A percentile compares a stretch with the other conserved stretches of the same genome.
These are phyloP conservation scores for Lobophora halterata DNA, from an alignment of 2,888 invertebrate genomes.

Conservation along the genomic window DNA sequence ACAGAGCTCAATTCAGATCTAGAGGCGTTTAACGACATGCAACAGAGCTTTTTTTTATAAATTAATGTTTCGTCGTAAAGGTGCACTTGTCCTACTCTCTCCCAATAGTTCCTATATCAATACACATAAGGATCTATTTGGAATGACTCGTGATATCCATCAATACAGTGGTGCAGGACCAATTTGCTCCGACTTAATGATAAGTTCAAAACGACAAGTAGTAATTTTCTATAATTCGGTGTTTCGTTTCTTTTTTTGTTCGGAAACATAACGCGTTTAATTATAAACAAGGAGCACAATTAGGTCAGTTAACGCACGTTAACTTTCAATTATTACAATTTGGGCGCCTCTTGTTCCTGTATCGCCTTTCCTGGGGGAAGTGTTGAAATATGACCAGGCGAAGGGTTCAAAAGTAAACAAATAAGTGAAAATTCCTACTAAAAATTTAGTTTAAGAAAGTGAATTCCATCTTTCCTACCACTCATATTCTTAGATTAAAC, in stretches of 20 bases:
- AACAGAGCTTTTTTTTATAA: constrained; percentile 33
- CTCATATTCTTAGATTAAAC: constrained; percentile 10
- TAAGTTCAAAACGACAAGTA: constrained; percentile 46
- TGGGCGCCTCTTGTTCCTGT: constrained; percentile 38
- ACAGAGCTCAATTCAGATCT: constrained; percentile 24
- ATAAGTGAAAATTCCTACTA: not conserved
- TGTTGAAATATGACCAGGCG: constrained; percentile 7
- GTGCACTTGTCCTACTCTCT: constrained; percentile 18
- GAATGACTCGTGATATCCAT: constrained; percentile 26
- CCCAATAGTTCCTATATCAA: constrained; percentile 12
- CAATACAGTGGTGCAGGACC: constrained; percentile 29
- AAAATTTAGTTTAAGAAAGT: too few species aligned
- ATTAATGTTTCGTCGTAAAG: constrained; percentile 36
- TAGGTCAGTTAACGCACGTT: constrained; percentile 51
- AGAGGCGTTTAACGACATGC: constrained; percentile 3
- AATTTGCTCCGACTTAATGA: constrained; percentile 39
- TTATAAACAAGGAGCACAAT: constrained; percentile 54
- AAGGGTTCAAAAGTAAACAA: not conserved
- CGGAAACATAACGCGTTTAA: constrained; percentile 58
- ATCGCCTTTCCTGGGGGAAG: constrained; percentile 34
- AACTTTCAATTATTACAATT: constrained; percentile 57
- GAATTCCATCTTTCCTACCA: too few species aligned
- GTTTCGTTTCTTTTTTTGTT: constrained; percentile 43
- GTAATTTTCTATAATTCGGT: constrained; percentile 62
- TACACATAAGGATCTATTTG: constrained; percentile 17